A percentile compares a stretch with the other conserved stretches of the same genome.
Evolutionary conservation across 2,113 vertebrate species (phyloP).

Genomic region (Charadrius vociferus): DNA sequence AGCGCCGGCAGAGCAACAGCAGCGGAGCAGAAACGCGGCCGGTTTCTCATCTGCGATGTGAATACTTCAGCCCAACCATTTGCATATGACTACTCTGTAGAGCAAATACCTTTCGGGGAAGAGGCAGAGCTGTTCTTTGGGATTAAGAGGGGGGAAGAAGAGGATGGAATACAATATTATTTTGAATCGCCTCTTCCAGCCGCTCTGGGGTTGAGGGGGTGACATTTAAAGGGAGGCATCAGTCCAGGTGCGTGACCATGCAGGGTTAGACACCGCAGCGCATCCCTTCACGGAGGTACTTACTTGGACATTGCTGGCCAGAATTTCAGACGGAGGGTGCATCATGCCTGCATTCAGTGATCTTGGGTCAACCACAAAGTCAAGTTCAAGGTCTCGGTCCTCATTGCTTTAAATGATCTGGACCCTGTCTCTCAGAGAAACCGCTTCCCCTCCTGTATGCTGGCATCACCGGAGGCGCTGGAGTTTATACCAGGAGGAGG

Average conservation of each 20-base stretch:
- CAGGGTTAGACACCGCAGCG: neutral
- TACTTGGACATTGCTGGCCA: neutral
- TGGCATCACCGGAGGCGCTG: neutral
- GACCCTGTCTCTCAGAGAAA: neutral
- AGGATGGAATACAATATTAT: neutral
- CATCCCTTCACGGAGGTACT: neutral
- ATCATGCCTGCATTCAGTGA: rapidly evolving
- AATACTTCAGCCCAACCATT: neutral
- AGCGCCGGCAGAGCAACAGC: neutral
- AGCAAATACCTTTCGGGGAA: neutral
- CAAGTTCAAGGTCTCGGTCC: neutral
- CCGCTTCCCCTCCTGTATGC: neutral
- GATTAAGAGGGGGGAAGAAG: neutral
- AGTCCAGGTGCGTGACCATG: rapidly evolving
- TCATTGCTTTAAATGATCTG: neutral
- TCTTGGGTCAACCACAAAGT: neutral
- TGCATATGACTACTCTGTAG: neutral
- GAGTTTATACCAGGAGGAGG: neutral
- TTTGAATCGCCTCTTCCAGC: neutral
- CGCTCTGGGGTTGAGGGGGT: neutral
- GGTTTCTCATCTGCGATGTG: neutral
- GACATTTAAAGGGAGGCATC: neutral
- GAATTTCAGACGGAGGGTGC: neutral
- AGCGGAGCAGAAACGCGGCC: neutral
- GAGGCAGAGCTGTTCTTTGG: neutral